Percentiles rank a stretch among this genome's conserved stretches.
Conservation (phyloP, 2,888 invertebrate species). For the Xestia xanthographa region DNA sequence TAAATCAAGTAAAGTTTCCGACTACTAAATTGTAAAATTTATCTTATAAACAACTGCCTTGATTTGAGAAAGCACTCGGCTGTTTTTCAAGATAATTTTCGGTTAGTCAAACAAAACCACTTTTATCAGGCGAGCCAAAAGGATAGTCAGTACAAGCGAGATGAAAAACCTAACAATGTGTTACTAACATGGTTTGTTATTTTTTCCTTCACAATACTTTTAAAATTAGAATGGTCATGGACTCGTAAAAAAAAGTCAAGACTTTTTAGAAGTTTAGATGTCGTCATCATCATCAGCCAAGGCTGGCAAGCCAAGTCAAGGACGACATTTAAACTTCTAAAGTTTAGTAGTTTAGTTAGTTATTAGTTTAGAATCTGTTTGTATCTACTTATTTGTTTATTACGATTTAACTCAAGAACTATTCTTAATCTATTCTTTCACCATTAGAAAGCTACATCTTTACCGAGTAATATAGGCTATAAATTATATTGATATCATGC, state of each 20-base stretch:
- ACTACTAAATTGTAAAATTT: neutral
- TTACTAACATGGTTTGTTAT: neutral
- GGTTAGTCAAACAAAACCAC: neutral
- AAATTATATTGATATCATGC: too few relatives aligned
- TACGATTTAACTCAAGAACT: too few relatives aligned
- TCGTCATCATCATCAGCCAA: too few relatives aligned
- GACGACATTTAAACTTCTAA: neutral
- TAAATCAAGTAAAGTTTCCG: slow-evolving; percentile 24
- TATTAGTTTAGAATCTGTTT: too few relatives aligned
- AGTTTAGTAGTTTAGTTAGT: too few relatives aligned
- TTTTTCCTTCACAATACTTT: neutral
- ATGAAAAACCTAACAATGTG: neutral
- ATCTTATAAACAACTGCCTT: neutral
- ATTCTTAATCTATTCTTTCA: too few relatives aligned
- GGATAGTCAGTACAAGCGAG: neutral
- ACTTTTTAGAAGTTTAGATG: too few relatives aligned
- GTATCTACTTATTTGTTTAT: too few relatives aligned
- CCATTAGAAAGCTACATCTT: too few relatives aligned
- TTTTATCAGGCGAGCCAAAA: neutral
- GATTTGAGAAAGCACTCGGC: slow-evolving; percentile 2
- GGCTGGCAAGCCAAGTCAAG: too few relatives aligned
- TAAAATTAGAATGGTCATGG: neutral
- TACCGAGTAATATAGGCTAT: too few relatives aligned
- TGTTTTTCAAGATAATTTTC: neutral
- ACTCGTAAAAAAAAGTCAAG: neutral